phyloP scores from a whole-genome alignment of 2,113 vertebrate species.

The Tichodroma muraria region DNA sequence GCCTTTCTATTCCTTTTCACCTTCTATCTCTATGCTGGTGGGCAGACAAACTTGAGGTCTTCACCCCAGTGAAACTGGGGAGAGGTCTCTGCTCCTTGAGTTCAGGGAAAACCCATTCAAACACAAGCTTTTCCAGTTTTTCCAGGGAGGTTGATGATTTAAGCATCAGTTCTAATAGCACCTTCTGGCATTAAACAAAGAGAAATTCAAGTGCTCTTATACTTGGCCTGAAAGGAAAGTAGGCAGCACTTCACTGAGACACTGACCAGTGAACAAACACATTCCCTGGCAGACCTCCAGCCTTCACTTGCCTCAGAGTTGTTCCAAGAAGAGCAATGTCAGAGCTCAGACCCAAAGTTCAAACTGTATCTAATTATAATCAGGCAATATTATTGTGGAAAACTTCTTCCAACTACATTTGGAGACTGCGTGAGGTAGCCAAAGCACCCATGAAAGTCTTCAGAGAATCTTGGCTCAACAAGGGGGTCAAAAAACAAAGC shows the following conservation, averaged over 20 bases:
- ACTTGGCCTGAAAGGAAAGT: not conserved
- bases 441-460: slow-evolving; percentile 27
- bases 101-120: not conserved
- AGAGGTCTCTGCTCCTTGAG: not conserved
- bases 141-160: not conserved
- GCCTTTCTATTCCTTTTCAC: not conserved
- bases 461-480: not conserved
- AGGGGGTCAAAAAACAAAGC: slow-evolving; percentile 6
- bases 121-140: not conserved
- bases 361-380: not conserved
- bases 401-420: slow-evolving; percentile 11
- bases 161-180: not conserved
- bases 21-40: not conserved
- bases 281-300: not conserved
- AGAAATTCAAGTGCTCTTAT: not conserved
- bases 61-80: not conserved
- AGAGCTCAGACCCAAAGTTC: not conserved
- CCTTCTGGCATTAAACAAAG: not conserved
- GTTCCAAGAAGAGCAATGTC: not conserved
- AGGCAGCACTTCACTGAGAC: not conserved
- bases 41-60: not conserved
- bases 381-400: not conserved
- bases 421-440: slow-evolving; percentile 17
- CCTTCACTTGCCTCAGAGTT: not conserved
- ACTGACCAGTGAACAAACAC: not conserved